Evolutionary conservation across 2,888 invertebrate genomes (phyloP), one percentile per base, ranked within the genome.

Genomic region (Tetranychus piercei): DNA sequence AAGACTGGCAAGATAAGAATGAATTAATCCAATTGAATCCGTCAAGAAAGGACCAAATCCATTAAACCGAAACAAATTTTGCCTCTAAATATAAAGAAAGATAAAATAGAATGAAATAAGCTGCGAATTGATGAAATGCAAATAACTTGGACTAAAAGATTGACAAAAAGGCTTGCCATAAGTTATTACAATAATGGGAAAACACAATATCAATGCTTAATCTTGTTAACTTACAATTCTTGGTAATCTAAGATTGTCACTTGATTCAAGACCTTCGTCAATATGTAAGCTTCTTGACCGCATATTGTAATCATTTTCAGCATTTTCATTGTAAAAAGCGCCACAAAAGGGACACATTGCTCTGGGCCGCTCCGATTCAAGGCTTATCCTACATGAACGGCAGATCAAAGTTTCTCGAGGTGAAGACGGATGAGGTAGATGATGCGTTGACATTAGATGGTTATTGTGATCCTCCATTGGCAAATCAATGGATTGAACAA

Each of bases 291-390:
- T 74, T 22, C 74, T 74, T 73, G 74, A 76, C 74, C 76, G 75
- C 73, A 79, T 76, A 45, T 76, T 73, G 8, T 77, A 74, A 64
- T 77, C 75, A 64, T 66, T 73, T 34, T 79, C 75, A 9, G 78
- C 78, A 9, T 75, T 76, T 67, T 76, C 72, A 76, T 79, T 78
- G 77, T 80, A 80, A 76, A 79, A 79, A 72, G 76, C 78, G 4
- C 80, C 80, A 74, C 80, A 80, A 76, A 80, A 80, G 6, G 80
- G 80, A 75, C 80, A 80, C 77, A 80, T 79, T 20, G 78, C 73
- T 0, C 79, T 75, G 6, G 77, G 75, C 67, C 78, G 71, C 6
- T 76, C 74, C 15, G 75, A 75, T 44, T 75, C 77, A 11, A 78
- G 72, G 44, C 78, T 77, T 69, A 78, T 78, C 65, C 78, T 72